Base-by-base conservation (phyloP, 2,888 invertebrate species). In the Leucophenga montana region DNA sequence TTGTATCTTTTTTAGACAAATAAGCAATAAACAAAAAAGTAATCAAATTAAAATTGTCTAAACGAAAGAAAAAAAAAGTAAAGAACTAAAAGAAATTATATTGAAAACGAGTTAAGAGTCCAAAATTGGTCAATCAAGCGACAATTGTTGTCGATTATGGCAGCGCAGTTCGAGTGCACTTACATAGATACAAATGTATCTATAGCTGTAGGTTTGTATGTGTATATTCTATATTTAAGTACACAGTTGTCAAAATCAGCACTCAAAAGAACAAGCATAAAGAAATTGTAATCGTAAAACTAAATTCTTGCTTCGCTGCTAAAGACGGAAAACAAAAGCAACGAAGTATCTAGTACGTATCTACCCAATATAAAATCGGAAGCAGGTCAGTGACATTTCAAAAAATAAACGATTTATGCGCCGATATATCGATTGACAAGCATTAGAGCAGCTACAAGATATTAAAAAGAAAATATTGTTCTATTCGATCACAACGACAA, bases 91-190 rank as follows among this genome's bases (percentile, higher is more conserved):
- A 74, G 69, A 57, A 14, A 59, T 71, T 75, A 73, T 77, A 59
- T 76, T 76, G 71, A 70, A 73, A 74, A 72, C 68, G 75, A 70
- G 73, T 78, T n/a, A 77, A 46, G 73, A 39, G n/a, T 50, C 65
- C 73, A 68, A 83, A 82, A 81, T 81, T 83, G 83, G 79, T 75
- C 81, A 82, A 82, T 83, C 81, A 78, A 78, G 73, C 74, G 78
- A 73, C 76, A 81, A 81, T 79, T 80, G 83, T 82, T 74, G 75
- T 74, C 74, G 72, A 74, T 79, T 80, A 77, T 71, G 74, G 72
- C 50, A 33, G 33, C 54, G 13, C 39, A 50, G 14, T 50, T 13
- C 11, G 39, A 39, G 11, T 50, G 50, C 50, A 50, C 5, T 50
- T 50, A 50, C 50, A 11, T 16, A 16, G 6, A 39, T 39, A 39